phyloP scores from a whole-genome alignment of 2,888 invertebrate genomes.

The Ichneumoninae sp. region DNA sequence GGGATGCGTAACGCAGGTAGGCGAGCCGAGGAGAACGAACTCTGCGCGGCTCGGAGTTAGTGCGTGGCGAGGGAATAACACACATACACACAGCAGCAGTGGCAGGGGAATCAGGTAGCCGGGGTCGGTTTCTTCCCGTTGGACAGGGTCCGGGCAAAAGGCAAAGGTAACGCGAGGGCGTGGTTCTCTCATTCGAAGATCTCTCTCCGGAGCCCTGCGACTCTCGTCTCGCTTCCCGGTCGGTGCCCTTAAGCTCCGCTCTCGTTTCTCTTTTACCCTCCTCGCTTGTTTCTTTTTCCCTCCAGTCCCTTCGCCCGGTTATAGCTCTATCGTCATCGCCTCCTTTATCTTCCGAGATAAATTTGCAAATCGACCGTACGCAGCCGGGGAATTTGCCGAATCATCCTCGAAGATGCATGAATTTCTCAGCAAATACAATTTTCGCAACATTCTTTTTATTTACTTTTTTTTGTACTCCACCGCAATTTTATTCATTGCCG shows the following conservation, averaged over 20 bases:
- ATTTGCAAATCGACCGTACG: background rate
- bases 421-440: background rate
- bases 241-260: constrained; percentile 65
- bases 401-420: constrained; percentile 45
- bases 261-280: constrained; percentile 41
- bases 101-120: constrained; percentile 67
- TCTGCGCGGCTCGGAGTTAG: background rate
- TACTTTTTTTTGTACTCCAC: constrained; percentile 24
- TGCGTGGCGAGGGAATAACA: constrained; percentile 29
- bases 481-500: constrained; percentile 54
- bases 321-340: constrained; percentile 24
- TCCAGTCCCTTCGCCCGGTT: constrained; percentile 20
- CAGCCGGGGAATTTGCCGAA: constrained; percentile 48
- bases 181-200: constrained; percentile 66
- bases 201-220: constrained; percentile 44
- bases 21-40: constrained; percentile 58
- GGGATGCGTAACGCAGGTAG: constrained; percentile 72
- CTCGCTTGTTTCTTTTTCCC: constrained; percentile 28
- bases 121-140: constrained; percentile 66
- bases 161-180: constrained; percentile 70
- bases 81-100: constrained; percentile 11
- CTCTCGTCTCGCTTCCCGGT: constrained; percentile 55
- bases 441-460: constrained; percentile 3
- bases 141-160: constrained; percentile 62
- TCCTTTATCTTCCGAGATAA: background rate